Conservation (phyloP, 1,140 invertebrate species). For the Zeugodacus cucurbitae region DNA sequence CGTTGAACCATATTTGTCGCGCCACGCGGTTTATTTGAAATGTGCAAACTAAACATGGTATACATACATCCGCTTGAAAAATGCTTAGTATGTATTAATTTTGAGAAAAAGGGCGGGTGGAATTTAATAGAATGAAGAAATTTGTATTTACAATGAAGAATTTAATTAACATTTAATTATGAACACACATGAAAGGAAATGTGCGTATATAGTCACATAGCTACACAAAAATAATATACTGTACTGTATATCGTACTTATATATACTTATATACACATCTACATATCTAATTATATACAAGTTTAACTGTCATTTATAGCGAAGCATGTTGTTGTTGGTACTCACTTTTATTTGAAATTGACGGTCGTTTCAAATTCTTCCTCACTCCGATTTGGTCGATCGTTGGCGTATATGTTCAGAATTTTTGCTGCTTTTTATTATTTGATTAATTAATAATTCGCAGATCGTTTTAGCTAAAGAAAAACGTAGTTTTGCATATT, state of each 20-base stretch:
- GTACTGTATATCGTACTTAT: neutral
- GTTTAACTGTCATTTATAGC: too few relatives aligned
- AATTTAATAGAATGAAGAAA: neutral
- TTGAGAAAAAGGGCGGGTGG: neutral
- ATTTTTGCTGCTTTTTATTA: conserved; percentile 25
- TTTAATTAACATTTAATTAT: neutral
- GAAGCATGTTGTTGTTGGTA: neutral
- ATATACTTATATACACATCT: neutral
- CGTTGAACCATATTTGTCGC: neutral
- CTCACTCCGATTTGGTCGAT: conserved; percentile 27
- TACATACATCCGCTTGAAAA: neutral
- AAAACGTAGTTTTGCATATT: neutral
- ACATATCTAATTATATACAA: neutral
- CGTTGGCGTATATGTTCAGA: conserved; percentile 32
- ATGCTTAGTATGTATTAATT: neutral
- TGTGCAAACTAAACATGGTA: neutral
- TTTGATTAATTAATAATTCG: conserved; percentile 12
- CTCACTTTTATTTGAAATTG: conserved; percentile 2
- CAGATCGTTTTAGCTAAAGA: conserved; percentile 17
- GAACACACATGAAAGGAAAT: neutral
- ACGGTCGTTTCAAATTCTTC: conserved; percentile 15
- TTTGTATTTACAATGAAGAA: neutral
- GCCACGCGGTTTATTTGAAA: neutral
- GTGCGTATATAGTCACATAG: neutral
- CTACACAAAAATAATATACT: too few relatives aligned